Conservation (phyloP, 2,113 vertebrate species). For the Phocoena phocoena region DNA sequence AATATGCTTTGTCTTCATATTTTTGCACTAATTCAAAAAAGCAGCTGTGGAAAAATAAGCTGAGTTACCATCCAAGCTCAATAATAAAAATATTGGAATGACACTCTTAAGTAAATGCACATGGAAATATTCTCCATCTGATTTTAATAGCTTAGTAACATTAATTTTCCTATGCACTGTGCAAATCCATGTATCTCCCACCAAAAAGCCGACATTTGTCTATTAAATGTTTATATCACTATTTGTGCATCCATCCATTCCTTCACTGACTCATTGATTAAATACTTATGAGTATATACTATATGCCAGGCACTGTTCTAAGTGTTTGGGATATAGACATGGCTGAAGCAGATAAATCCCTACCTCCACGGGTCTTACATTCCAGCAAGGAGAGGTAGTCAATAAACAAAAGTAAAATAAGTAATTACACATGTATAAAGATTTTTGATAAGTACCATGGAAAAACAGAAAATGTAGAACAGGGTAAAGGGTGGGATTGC, state of each 20-base stretch:
- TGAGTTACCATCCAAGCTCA: not conserved
- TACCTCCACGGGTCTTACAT: not conserved
- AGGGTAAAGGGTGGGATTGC: accelerated
- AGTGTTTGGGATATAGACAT: not conserved
- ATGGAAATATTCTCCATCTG: not conserved
- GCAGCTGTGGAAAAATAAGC: not conserved
- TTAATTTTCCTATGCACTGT: not conserved
- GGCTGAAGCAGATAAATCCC: not conserved
- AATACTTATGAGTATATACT: not conserved
- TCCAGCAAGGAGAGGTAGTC: not conserved
- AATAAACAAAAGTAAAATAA: not conserved
- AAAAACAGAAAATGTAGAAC: not conserved
- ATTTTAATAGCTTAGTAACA: not conserved
- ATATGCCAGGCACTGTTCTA: not conserved
- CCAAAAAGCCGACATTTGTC: not conserved
- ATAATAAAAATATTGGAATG: not conserved
- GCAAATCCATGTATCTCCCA: not conserved
- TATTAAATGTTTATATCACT: not conserved
- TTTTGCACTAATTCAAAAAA: not conserved
- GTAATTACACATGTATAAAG: not conserved
- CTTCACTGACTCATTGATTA: not conserved
- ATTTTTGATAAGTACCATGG: not conserved
- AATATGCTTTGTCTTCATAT: not conserved
- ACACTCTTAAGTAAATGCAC: not conserved
- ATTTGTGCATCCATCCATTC: not conserved